These are phyloP conservation scores for Chrysomallon squamiferum DNA, from an alignment of 1,140 invertebrate species.

Conservation along the genomic window DNA sequence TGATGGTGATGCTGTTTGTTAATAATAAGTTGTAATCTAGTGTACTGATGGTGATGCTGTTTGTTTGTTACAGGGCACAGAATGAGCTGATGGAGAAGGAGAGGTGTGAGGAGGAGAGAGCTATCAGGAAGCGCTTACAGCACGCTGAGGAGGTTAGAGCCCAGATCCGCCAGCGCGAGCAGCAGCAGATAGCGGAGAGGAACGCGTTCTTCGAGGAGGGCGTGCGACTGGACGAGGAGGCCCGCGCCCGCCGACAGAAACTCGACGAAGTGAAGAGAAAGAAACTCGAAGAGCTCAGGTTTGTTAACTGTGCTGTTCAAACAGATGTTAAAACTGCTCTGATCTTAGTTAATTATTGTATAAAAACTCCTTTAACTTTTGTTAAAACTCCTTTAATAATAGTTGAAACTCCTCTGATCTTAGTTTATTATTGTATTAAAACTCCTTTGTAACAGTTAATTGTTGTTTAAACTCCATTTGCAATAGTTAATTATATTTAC, in stretches of 20 bases:
- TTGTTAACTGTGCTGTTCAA: conserved; percentile 18
- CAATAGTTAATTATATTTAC: too few species aligned
- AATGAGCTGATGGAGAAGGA: conserved; percentile 63
- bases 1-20: too few species aligned
- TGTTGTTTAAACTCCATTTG: too few species aligned
- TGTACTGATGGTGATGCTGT: too few species aligned
- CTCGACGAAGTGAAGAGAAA: conserved; percentile 62
- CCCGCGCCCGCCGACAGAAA: conserved; percentile 50
- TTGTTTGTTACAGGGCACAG: conserved; percentile 54
- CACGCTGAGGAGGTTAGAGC: conserved; percentile 58
- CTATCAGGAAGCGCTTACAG: conserved; percentile 36
- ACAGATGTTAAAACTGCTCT: neutral
- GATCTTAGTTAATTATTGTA: neutral
- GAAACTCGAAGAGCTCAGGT: conserved; percentile 63
- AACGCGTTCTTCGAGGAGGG: conserved; percentile 64
- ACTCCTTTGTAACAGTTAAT: too few species aligned
- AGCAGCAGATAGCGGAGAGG: conserved; percentile 52
- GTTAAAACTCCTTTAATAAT: neutral
- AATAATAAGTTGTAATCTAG: too few species aligned
- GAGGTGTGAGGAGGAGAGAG: conserved; percentile 50
- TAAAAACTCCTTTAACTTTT: too few species aligned
- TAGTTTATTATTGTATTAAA: too few species aligned
- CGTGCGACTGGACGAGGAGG: conserved; percentile 61
- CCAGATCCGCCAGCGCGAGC: conserved; percentile 63
- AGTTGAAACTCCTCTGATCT: neutral